These are phyloP conservation scores for Philaethria dido DNA, from an alignment of 2,888 invertebrate species.

Conservation along the genomic window DNA sequence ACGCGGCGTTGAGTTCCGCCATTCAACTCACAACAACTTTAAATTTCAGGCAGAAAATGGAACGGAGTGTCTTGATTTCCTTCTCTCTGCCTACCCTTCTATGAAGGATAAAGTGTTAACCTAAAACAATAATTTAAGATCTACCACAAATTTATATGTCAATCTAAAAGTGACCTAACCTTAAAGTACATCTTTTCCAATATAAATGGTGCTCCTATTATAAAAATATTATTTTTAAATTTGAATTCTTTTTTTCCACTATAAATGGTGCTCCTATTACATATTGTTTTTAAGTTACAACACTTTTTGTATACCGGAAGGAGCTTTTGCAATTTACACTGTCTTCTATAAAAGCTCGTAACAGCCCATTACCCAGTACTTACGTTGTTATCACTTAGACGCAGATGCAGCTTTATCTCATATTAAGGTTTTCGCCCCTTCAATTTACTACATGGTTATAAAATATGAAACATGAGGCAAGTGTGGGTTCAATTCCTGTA, in stretches of 20 bases:
- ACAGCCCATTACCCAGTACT: slow-evolving; percentile 11
- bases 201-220: too few species aligned
- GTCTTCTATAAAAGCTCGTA: slow-evolving; percentile 11
- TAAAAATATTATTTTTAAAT: not conserved
- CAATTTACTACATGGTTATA: slow-evolving; percentile 2
- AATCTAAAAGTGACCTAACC: too few species aligned
- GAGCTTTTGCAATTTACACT: slow-evolving; percentile 33
- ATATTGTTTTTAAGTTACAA: slow-evolving; percentile 77
- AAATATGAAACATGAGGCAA: not conserved
- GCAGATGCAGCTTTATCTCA: slow-evolving; percentile 18
- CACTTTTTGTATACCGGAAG: slow-evolving; percentile 70
- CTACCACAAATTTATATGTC: too few species aligned
- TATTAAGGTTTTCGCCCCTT: slow-evolving; percentile 15
- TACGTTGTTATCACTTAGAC: slow-evolving; percentile 18
- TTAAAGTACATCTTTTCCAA: too few species aligned
- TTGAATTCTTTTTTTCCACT: too few species aligned
- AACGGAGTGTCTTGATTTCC: too few species aligned
- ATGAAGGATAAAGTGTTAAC: too few species aligned
- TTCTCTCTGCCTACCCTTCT: too few species aligned
- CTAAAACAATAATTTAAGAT: too few species aligned
- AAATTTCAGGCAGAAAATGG: too few species aligned
- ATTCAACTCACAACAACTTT: too few species aligned
- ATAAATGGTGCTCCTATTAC: slow-evolving; percentile 43
- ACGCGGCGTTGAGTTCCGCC: too few species aligned
- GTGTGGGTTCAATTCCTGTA: not conserved